These are phyloP conservation scores for Eumeta japonica DNA, from an alignment of 1,140 invertebrate species.

Conservation along the genomic window DNA sequence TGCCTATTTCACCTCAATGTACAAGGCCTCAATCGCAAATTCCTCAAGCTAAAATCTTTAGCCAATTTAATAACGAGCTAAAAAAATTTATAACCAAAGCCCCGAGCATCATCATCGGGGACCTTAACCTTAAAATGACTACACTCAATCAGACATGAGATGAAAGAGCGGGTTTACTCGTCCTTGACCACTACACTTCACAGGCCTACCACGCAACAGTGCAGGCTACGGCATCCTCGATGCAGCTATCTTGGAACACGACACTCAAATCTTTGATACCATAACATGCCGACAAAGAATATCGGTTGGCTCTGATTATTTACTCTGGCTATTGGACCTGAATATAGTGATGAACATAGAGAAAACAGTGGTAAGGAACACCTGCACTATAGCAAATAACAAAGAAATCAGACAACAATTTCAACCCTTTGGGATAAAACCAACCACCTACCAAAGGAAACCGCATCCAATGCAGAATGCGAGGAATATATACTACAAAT, in stretches of 20 bases:
- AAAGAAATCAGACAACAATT: not conserved
- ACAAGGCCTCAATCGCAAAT: slow-evolving; percentile 4
- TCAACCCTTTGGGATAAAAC: not conserved
- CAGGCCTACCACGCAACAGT: not conserved
- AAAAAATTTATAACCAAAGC: slow-evolving; percentile 5
- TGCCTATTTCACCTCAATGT: slow-evolving; percentile 4
- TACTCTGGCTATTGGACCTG: slow-evolving; percentile 5
- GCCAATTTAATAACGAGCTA: slow-evolving; percentile 4
- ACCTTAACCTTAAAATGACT: slow-evolving; percentile 4
- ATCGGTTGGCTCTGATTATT: slow-evolving; percentile 2
- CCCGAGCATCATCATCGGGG: slow-evolving; percentile 6
- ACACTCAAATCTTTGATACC: not conserved
- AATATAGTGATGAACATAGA: too few relatives aligned
- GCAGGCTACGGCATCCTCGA: slow-evolving; percentile 6
- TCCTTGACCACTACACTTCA: not conserved
- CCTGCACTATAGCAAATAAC: too few relatives aligned
- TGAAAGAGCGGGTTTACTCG: not conserved
- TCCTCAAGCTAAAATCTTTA: slow-evolving; percentile 2
- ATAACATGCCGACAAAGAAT: slow-evolving; percentile 1
- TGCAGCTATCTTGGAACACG: slow-evolving; percentile 2
- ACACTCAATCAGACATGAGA: not conserved
- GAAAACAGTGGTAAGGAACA: not conserved
- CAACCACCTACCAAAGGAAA: not conserved
- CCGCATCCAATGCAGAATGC: not conserved
- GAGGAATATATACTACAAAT: too few relatives aligned